Percentiles rank a stretch among this genome's conserved stretches.
These are phyloP conservation scores for Myzus persicae DNA, from an alignment of 1,140 invertebrate genomes.

Conservation along the genomic window DNA sequence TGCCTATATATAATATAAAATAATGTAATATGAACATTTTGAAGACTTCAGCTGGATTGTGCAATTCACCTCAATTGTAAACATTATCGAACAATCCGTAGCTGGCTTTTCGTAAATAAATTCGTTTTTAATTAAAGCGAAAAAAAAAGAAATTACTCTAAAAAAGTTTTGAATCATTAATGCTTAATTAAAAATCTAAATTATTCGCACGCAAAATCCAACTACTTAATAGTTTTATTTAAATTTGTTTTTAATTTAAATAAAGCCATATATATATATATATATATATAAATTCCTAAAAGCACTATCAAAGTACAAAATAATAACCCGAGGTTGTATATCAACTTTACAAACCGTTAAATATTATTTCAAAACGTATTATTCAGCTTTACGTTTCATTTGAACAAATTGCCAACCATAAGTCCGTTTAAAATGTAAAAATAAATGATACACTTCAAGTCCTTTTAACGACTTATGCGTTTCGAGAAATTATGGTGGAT, in stretches of 20 bases:
- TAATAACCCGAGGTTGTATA: neutral
- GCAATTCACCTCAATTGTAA: neutral
- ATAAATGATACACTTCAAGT: neutral
- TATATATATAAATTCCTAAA: neutral
- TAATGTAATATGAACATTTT: no score
- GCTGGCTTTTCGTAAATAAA: conserved; percentile 1
- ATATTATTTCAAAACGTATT: conserved; percentile 25
- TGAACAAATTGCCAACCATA: neutral
- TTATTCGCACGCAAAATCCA: conserved; percentile 1
- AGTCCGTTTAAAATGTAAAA: neutral
- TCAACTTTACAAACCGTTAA: neutral
- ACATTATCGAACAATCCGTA: neutral
- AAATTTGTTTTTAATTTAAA: neutral
- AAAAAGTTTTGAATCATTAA: conserved; percentile 7
- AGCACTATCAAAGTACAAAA: neutral
- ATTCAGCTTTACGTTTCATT: neutral
- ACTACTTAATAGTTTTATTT: conserved; percentile 21
- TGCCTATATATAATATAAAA: no score
- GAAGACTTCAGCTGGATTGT: neutral
- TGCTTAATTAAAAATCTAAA: conserved; percentile 22
- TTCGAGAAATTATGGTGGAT: neutral
- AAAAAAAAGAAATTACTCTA: conserved; percentile 9
- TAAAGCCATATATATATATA: neutral
- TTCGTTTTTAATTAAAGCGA: conserved; percentile 27
- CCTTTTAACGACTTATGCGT: neutral